Base-by-base conservation (phyloP, 1,140 invertebrate species). In the Microplitis demolitor region DNA sequence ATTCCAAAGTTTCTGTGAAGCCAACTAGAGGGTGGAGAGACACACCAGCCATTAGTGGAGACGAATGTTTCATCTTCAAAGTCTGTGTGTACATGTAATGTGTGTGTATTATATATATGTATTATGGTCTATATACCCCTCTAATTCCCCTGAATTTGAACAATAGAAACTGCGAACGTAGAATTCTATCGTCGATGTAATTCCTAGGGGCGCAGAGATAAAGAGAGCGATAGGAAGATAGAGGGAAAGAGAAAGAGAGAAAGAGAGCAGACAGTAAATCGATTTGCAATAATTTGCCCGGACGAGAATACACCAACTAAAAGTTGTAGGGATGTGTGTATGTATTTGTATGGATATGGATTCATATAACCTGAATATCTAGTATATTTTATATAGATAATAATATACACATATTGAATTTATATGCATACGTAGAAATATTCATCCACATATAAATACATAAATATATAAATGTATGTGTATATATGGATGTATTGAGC, bases 241-340 rank as follows among this genome's bases (percentile, higher is more conserved):
- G 39, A 11, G 3, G 39, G 6, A 45, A 9, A 9, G 39, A 3
- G 6, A 24, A 8, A 34, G 62, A n/a, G 33, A 14, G 6, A 64
- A 14, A 24, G 11, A 64, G 4, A 39, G n/a, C 53, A 50, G 66
- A 67, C 66, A 54, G 50, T 66, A 72, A 72, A 72, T 72, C 71
- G 71, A 72, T 72, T 62, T 51, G 51, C 54, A 72, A 72, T 72
- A 67, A 72, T 72, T 72, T 67, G 71, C 50, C 56, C 37, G 11
- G 35, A 63, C 34, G 54, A 64, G 70, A 51, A 31, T 63, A 72
- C 31, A 33, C 51, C 39, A 31, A 34, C 45, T 66, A 63, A 72
- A 72, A 72, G 53, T 66, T 72, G 4, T 39, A 53, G 53, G 37
- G 35, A 33, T 58, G 35, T 71, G 64, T 56, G 64, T 63, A 53